Base-by-base conservation (phyloP, 2,113 vertebrate species). In the Aptenodytes forsteri region DNA sequence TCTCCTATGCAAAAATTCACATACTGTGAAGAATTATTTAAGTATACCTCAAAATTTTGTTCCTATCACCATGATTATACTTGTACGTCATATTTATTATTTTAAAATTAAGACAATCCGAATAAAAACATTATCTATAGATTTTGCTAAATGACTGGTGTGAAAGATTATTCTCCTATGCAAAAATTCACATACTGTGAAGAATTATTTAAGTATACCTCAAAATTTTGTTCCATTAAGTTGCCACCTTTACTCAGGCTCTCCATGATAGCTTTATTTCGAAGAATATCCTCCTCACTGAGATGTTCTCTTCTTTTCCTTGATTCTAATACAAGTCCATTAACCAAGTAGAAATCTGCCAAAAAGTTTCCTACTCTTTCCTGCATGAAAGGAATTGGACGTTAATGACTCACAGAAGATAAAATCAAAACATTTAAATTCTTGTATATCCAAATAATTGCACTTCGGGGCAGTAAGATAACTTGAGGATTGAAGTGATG, bases 221-320 rank as follows among this genome's bases (percentile, higher is more conserved):
- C 99, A 84, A 99, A 99, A 91, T 99, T 99, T 93, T 99, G 99
- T 91, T 99, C 99, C 91, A 99, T 99, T 92, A 99, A 97, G 94
- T 99, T 99, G 66, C 99, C 99, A 66, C 99, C 99, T 98, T 99
- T 99, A 94, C 99, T 99, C 83, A 99, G 98, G 97, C 99, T 99
- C 98, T 99, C 99, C 99, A 99, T 99, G 96, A 99, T 99, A 72
- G 99, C 99, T 98, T 99, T 99, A 93, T 99, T 99, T 94, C 99
- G 98, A 97, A 99, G 98, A 94, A 99, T 99, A 94, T 99, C 99
- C 96, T 99, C 99, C 97, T 99, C 99, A 50, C 99, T 99, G 92
- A 99, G 98, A 87, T 99, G 99, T 83, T 99, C 99, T 83, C 99
- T 98, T 91, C 99, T 99, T 97, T 99, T 99, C 97, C 99, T 98